Evolutionary conservation across 2,797 vertebrate genomes (phyloP), one percentile per base, ranked within the genome.

Genomic region (Galaxias olidus): DNA sequence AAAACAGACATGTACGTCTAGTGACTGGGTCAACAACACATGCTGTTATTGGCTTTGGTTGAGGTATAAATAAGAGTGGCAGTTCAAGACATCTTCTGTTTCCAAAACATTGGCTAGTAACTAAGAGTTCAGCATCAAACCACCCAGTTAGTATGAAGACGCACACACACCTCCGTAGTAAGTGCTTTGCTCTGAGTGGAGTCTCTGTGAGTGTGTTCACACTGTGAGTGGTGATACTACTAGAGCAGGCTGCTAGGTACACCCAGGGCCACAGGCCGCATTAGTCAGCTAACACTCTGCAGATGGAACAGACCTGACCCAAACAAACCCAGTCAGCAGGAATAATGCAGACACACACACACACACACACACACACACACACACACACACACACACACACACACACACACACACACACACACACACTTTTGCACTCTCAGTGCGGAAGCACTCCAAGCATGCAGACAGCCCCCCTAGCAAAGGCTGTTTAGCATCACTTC

Each of bases 291-390:
- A 63, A 14, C 52, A 63, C 10, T 44, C 42, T 59, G 43, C 55
- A 57, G 52, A 65, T 54, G 63, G 56, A 70, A 59, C 69, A 55
- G 52, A 49, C 46, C 9, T 18, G 14, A 53, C 15, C 58, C 45
- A 55, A 54, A 53, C 49, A 65, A 65, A 20, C 66, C 54, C 57
- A 59, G 48, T 65, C 48, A 66, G 30, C 50, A 63, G 52, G 51
- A 80, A 75, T 72, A 74, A 72, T 74, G 68, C 66, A 65, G 59
- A 30, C 57, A 59, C 17, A 15, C 57, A 46, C 13, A 14, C 45
- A 46, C 43, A 15, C 42, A n/a, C 56, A 14, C 45, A 46, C 43
- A 15, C 42, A n/a, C 56, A 14, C 45, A 46, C 43, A 15, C 42
- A n/a, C 56, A 14, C 45, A 46, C 43, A 15, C 42, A n/a, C 56